Conservation (phyloP, 2,797 vertebrate genomes). For the Thalassophryne amazonica region DNA sequence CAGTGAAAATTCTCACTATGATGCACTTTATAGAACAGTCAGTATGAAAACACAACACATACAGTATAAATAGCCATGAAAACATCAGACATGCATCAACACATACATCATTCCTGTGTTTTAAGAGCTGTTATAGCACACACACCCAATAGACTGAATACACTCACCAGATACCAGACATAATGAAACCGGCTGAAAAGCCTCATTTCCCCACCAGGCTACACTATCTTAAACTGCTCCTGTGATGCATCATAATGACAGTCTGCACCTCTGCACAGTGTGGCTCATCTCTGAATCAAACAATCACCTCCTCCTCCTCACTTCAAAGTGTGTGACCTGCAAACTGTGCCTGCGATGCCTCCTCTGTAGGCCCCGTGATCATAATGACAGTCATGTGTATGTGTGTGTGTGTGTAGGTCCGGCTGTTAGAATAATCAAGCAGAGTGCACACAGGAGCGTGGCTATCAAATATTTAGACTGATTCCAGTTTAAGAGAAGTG, state of each 20-base stretch:
- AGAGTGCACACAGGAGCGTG: conserved; percentile 8
- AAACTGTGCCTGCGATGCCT: conserved; percentile 44
- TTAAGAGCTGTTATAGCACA: neutral
- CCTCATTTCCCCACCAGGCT: conserved; percentile 67
- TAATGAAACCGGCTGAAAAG: conserved; percentile 88
- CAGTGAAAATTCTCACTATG: neutral
- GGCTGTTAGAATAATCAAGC: conserved; percentile 48
- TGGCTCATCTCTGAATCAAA: conserved; percentile 16
- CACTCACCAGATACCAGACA: conserved; percentile 84
- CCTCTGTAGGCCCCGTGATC: conserved; percentile 25
- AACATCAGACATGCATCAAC: conserved; percentile 15
- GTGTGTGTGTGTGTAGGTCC: conserved; percentile 2
- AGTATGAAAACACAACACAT: conserved; percentile 3
- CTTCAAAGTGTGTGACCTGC: conserved; percentile 9
- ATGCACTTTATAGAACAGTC: neutral
- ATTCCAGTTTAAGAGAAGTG: conserved; percentile 21
- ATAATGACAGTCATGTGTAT: conserved; percentile 46
- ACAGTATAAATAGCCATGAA: conserved; percentile 13
- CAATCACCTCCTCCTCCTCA: conserved; percentile 24
- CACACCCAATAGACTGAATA: neutral
- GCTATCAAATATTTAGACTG: conserved; percentile 64
- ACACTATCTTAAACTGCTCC: conserved; percentile 22
- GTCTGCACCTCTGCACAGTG: conserved; percentile 3
- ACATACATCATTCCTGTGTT: conserved; percentile 6
- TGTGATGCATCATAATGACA: conserved; percentile 41